Percentiles rank a stretch among this genome's conserved stretches.
These are phyloP conservation scores for Mythimna albipuncta DNA, from an alignment of 2,888 invertebrate genomes.

Conservation along the genomic window DNA sequence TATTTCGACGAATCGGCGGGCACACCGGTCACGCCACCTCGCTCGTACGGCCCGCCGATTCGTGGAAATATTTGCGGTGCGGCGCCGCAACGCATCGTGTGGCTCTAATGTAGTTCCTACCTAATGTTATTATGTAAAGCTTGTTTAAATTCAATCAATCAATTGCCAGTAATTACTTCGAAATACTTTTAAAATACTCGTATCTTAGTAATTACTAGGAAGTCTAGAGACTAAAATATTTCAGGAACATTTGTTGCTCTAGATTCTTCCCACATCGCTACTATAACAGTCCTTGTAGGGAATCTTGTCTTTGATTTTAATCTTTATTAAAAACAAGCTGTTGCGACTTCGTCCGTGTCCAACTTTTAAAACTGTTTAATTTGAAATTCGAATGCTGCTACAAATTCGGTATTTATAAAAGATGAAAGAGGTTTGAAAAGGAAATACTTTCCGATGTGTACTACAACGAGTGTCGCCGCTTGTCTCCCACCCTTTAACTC, in stretches of 20 bases:
- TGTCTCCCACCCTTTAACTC: too few relatives aligned
- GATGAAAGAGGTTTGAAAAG: too few relatives aligned
- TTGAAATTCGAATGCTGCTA: too few relatives aligned
- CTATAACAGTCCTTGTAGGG: neutral
- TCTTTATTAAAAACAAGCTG: neutral
- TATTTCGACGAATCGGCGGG: too few relatives aligned
- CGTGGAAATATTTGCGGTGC: too few relatives aligned
- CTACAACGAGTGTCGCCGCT: too few relatives aligned
- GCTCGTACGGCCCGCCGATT: too few relatives aligned
- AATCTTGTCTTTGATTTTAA: neutral
- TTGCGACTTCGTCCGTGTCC: neutral
- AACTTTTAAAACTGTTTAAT: neutral
- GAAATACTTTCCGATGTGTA: too few relatives aligned
- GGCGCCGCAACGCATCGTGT: too few relatives aligned
- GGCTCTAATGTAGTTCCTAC: too few relatives aligned
- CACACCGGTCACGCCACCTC: too few relatives aligned
- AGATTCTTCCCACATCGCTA: neutral
- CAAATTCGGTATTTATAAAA: too few relatives aligned
- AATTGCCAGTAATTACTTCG: neutral
- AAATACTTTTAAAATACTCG: neutral
- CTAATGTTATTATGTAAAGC: neutral
- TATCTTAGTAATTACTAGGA: conserved; percentile 1
- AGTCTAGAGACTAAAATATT: conserved; percentile 5
- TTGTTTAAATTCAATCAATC: neutral
- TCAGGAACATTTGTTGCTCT: conserved; percentile 2